Evolutionary conservation across 2,113 vertebrate genomes (phyloP).

Genomic region (Catharus minimus): DNA sequence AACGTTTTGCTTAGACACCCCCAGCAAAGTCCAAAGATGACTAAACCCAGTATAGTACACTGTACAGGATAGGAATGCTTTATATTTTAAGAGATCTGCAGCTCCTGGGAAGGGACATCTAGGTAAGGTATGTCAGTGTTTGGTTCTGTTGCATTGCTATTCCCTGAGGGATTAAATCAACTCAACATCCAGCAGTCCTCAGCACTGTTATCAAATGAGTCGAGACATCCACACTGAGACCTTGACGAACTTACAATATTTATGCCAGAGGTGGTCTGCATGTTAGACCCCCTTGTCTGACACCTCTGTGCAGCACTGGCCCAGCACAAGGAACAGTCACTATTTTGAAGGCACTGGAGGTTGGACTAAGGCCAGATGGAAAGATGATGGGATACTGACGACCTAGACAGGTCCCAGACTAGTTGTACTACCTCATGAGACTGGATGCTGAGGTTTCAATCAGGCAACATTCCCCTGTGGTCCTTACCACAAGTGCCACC

Average conservation of each 20-base stretch:
- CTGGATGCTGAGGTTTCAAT: neutral
- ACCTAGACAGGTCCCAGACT: neutral
- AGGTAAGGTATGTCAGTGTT: neutral
- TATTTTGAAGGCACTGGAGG: neutral
- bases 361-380: neutral
- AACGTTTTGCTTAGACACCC: neutral
- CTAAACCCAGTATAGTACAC: neutral
- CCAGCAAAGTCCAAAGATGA: neutral
- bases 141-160: neutral
- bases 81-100: neutral
- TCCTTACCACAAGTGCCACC: neutral
- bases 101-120: neutral
- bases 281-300: neutral
- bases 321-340: neutral
- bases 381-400: neutral
- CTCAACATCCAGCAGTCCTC: neutral
- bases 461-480: neutral
- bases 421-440: neutral
- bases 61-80: neutral
- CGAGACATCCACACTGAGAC: neutral
- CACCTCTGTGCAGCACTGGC: fast-evolving
- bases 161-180: neutral
- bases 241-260: neutral
- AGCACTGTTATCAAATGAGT: neutral
- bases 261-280: neutral